These are phyloP conservation scores for Stegophylla sp. DNA, from an alignment of 2,888 invertebrate genomes.

Conservation along the genomic window DNA sequence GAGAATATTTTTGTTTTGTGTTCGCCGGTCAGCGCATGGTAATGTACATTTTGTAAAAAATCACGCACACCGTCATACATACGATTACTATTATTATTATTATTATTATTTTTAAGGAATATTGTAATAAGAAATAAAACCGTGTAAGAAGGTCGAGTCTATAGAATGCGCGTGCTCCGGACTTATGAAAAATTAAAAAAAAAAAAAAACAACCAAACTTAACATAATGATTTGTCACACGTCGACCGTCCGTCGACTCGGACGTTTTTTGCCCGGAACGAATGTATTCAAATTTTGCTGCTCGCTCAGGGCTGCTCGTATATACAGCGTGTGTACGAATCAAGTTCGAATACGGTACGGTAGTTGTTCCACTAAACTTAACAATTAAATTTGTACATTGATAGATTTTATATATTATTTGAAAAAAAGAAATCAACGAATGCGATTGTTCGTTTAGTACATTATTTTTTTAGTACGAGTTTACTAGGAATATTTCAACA, in stretches of 20 bases:
- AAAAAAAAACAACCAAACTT: slow-evolving; percentile 44
- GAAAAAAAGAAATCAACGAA: too few species aligned
- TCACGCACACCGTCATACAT: slow-evolving; percentile 55
- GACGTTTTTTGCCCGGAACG: slow-evolving; percentile 51
- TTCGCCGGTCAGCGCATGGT: slow-evolving; percentile 49
- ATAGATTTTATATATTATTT: too few species aligned
- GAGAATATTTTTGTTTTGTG: slow-evolving; percentile 55
- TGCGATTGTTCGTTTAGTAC: too few species aligned
- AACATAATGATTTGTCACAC: slow-evolving; percentile 57
- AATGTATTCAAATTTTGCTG: slow-evolving; percentile 54
- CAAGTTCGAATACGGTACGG: neutral
- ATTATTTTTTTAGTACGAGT: too few species aligned
- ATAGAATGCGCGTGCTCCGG: slow-evolving; percentile 37
- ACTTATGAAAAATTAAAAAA: slow-evolving; percentile 54
- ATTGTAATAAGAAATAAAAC: slow-evolving; percentile 43
- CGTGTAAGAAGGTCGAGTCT: slow-evolving; percentile 53
- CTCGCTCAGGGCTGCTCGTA: slow-evolving; percentile 14
- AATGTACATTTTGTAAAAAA: slow-evolving; percentile 53
- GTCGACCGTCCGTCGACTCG: slow-evolving; percentile 37
- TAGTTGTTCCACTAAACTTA: neutral
- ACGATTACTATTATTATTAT: slow-evolving; percentile 53
- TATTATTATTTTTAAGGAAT: slow-evolving; percentile 52
- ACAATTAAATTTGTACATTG: neutral
- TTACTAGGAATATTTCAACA: too few species aligned
- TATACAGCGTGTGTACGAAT: neutral